These are phyloP conservation scores for Megaleporinus macrocephalus DNA, from an alignment of 2,113 vertebrate species.

Conservation along the genomic window DNA sequence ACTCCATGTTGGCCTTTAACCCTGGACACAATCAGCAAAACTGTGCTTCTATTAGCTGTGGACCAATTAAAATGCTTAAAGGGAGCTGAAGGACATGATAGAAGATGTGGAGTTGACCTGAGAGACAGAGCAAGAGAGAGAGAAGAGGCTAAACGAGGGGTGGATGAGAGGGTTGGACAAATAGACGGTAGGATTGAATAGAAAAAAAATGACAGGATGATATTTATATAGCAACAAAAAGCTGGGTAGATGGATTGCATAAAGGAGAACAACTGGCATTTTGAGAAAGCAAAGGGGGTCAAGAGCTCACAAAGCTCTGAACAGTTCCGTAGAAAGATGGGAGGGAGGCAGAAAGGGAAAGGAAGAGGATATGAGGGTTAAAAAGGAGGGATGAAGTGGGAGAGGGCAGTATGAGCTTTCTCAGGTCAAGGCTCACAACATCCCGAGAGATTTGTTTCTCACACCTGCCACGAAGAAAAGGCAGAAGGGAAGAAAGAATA, in stretches of 20 bases:
- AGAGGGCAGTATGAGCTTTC: not conserved
- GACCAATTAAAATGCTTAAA: not conserved
- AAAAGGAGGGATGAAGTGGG: not conserved
- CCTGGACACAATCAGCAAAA: not conserved
- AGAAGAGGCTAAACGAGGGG: not conserved
- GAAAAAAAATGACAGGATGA: not conserved
- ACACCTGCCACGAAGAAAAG: not conserved
- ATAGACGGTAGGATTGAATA: not conserved
- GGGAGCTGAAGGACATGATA: not conserved
- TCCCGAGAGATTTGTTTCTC: not conserved
- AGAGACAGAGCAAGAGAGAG: not conserved
- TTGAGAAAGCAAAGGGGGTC: not conserved
- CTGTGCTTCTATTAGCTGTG: not conserved
- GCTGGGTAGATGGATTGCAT: not conserved
- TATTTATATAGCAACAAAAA: not conserved
- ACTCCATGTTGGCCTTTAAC: not conserved
- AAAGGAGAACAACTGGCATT: not conserved
- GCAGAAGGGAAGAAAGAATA: not conserved
- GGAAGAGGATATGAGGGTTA: not conserved
- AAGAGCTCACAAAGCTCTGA: conserved; percentile 1
- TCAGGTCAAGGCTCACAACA: not conserved
- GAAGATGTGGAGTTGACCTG: conserved; percentile 17
- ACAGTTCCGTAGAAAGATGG: not conserved
- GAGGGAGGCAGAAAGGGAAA: not conserved
- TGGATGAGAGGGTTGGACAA: not conserved